Base-by-base conservation (phyloP, 1,140 invertebrate species). In the Leucophenga varia region DNA sequence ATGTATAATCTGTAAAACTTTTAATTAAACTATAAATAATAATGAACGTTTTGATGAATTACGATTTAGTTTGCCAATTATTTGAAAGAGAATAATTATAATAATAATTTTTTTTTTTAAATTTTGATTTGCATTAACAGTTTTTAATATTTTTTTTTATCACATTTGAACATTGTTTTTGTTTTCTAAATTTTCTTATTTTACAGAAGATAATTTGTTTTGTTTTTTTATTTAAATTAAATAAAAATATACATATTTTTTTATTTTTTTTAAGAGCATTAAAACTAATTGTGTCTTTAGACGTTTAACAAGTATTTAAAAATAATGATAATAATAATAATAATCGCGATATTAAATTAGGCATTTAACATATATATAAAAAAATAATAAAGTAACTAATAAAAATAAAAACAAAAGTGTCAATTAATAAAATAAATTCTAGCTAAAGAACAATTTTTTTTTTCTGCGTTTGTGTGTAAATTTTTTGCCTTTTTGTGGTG, bases 361-460 rank as follows among this genome's bases (percentile, higher is more conserved):
- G 41, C 52, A 55, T 47, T 21, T 39, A 43, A 48, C 56, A 57
- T 35, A n/a, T n/a, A n/a, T 38, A 38, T 38, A 38, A 38, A 20
- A 20, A 20, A 53, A 54, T 41, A 49, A 49, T 37, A 49, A 37
- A 30, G 52, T 43, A 63, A 63, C 54, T 60, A 50, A 37, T 49
- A 69, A 31, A 54, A 64, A 49, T 69, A 68, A 64, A 65, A 68
- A 68, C 52, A 67, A 59, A 39, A 69, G 34, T 36, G 19, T 68
- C 57, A 68, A 58, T 65, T 63, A 67, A 61, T 55, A 67, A 57
- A 61, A 68, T 61, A 59, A 68, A 68, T 68, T 68, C 64, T 68
- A 68, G 49, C 64, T 68, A 68, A 68, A 38, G 57, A 60, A 64
- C 59, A 60, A 52, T 46, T 68, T 61, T 54, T 35, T 46, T 61